These are phyloP conservation scores for Semnornis frantzii DNA, from an alignment of 2,113 vertebrate species.

Conservation along the genomic window DNA sequence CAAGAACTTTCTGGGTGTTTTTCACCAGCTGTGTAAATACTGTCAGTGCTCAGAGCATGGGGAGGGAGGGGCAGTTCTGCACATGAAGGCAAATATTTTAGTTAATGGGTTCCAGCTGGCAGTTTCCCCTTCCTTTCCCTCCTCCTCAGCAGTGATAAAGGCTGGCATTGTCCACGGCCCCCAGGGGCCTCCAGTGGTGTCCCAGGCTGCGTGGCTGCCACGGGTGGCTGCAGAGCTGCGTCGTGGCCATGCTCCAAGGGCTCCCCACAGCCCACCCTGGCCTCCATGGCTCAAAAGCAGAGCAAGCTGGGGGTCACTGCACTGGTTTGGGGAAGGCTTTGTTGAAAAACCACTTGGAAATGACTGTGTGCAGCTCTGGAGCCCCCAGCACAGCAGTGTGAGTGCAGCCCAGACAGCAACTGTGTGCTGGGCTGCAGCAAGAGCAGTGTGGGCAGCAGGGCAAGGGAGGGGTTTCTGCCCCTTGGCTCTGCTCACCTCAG, in stretches of 20 bases:
- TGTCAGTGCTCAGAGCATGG: accelerated
- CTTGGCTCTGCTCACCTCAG: too few relatives aligned
- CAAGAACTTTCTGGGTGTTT: neutral
- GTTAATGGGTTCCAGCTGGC: neutral
- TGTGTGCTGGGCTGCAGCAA: too few relatives aligned
- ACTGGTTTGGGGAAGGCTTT: accelerated
- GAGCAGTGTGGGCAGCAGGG: too few relatives aligned
- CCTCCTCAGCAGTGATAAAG: neutral
- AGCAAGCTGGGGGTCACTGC: accelerated
- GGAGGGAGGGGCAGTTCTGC: neutral
- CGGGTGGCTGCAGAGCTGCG: neutral
- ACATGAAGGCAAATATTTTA: neutral
- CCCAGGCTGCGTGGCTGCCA: neutral
- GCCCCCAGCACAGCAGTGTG: too few relatives aligned
- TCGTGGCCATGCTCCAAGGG: accelerated
- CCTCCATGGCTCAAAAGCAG: accelerated
- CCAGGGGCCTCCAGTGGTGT: neutral
- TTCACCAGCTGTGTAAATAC: conserved; percentile 27
- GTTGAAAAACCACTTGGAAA: too few relatives aligned
- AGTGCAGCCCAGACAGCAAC: too few relatives aligned
- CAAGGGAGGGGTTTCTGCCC: too few relatives aligned
- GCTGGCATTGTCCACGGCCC: neutral
- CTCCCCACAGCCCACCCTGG: accelerated
- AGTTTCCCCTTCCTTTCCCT: neutral
- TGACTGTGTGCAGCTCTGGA: too few relatives aligned